Percentiles rank a stretch among this genome's conserved stretches.
Conservation (phyloP, 2,797 vertebrate species). For the Hypotaenidia okinawae region DNA sequence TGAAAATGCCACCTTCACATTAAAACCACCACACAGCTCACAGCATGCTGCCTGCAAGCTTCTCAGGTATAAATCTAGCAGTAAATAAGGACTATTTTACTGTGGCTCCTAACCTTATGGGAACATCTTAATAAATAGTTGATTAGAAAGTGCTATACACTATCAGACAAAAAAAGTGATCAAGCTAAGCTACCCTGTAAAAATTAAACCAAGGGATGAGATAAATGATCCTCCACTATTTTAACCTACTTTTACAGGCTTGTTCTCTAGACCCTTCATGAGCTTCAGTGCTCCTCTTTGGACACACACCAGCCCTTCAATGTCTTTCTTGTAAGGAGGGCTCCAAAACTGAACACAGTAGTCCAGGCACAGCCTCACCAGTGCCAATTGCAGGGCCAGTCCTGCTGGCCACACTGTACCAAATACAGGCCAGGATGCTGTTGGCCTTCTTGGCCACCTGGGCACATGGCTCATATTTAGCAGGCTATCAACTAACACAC, state of each 20-base stretch:
- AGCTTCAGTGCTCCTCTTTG: too few species aligned
- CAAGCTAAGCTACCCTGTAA: not conserved
- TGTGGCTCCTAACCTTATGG: not conserved
- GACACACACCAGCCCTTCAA: too few species aligned
- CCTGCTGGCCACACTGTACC: too few species aligned
- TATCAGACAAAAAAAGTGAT: not conserved
- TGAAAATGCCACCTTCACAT: not conserved
- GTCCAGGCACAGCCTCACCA: too few species aligned
- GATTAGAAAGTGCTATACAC: not conserved
- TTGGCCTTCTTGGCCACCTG: too few species aligned
- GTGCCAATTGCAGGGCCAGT: too few species aligned
- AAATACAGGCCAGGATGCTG: too few species aligned
- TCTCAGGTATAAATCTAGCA: not conserved
- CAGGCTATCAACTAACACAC: too few species aligned
- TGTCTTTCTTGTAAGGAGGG: too few species aligned
- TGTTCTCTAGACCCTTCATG: too few species aligned
- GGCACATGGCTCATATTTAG: too few species aligned
- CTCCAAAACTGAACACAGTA: too few species aligned
- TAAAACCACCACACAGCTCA: constrained; percentile 29
- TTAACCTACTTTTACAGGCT: not conserved
- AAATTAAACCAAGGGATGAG: not conserved
- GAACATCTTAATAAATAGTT: not conserved
- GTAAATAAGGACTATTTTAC: constrained; percentile 2
- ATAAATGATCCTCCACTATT: not conserved
- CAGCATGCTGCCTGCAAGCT: not conserved